Conservation (phyloP, 2,113 vertebrate genomes). For the Rhinolophus sinicus region DNA sequence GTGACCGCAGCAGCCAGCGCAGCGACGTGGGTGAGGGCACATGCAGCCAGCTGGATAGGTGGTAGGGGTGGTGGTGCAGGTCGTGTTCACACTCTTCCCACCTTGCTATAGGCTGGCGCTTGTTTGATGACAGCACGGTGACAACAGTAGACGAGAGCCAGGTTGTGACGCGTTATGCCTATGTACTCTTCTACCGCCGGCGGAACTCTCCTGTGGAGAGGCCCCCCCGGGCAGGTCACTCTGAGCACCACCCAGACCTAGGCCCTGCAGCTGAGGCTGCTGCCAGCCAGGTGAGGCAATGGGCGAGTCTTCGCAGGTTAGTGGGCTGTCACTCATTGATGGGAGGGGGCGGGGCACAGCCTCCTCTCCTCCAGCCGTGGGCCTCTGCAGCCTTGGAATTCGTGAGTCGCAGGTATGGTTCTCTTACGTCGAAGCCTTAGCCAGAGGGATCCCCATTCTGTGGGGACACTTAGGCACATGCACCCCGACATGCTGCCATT, state of each 20-base stretch:
- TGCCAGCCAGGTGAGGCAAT: conserved; percentile 94
- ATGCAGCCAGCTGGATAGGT: background rate
- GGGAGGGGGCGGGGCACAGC: background rate
- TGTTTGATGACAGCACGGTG: conserved; percentile 98
- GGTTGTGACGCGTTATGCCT: conserved; percentile 97
- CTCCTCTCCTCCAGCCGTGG: background rate
- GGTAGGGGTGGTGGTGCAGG: background rate
- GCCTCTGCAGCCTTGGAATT: background rate
- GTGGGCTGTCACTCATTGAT: background rate
- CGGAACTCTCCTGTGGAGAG: conserved; percentile 98
- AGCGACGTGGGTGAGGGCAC: conserved; percentile 95
- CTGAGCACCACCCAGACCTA: conserved; percentile 87
- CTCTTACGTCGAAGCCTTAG: background rate
- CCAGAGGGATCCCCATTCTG: background rate
- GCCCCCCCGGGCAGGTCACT: conserved; percentile 88
- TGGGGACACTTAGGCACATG: background rate
- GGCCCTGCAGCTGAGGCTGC: conserved; percentile 88
- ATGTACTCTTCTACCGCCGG: conserved; percentile 97
- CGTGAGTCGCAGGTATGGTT: background rate
- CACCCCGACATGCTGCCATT: background rate
- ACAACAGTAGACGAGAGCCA: conserved; percentile 98
- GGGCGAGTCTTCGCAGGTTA: background rate
- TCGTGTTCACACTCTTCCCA: conserved; percentile 42
- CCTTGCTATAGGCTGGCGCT: conserved; percentile 92
- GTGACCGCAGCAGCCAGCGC: conserved; percentile 97